These are phyloP conservation scores for Volucella bombylans DNA, from an alignment of 2,888 invertebrate genomes.

Conservation along the genomic window DNA sequence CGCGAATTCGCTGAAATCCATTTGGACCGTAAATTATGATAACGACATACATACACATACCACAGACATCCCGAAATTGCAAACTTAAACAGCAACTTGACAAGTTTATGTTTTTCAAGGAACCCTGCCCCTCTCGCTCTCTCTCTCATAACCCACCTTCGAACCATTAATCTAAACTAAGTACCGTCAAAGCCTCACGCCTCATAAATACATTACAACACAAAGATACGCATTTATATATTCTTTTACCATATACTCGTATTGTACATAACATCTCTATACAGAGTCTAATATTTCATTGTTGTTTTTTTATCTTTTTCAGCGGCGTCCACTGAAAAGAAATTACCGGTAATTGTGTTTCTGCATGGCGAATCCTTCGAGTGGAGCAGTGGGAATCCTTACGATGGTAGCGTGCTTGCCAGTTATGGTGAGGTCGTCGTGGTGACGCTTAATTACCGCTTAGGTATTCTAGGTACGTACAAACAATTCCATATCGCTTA, in stretches of 20 bases:
- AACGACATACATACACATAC: neutral
- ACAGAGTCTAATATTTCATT: slow-evolving; percentile 3
- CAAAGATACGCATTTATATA: neutral
- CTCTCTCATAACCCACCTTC: slow-evolving; percentile 12
- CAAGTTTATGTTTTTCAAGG: slow-evolving; percentile 1
- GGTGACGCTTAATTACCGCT: slow-evolving; percentile 97
- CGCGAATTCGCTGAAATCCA: neutral
- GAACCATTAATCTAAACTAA: slow-evolving; percentile 27
- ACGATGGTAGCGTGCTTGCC: slow-evolving; percentile 96
- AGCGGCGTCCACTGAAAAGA: slow-evolving; percentile 82
- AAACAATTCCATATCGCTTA: slow-evolving; percentile 46
- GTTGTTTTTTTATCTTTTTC: slow-evolving; percentile 53
- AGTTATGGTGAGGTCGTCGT: slow-evolving; percentile 96
- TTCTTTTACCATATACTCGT: slow-evolving; percentile 22
- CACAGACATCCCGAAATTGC: slow-evolving; percentile 25
- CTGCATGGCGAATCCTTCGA: slow-evolving; percentile 88
- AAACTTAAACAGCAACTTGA: slow-evolving; percentile 5
- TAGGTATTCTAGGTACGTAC: slow-evolving; percentile 91
- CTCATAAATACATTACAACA: slow-evolving; percentile 23
- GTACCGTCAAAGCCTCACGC: slow-evolving; percentile 22
- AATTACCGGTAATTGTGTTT: slow-evolving; percentile 82
- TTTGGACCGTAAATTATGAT: slow-evolving; percentile 1
- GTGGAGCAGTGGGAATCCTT: slow-evolving; percentile 98
- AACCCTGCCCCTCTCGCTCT: neutral
- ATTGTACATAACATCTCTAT: neutral